Percentiles rank a stretch among this genome's conserved stretches.
Evolutionary conservation across 1,140 invertebrate genomes (phyloP).

Genomic region (Rhyzopertha dominica): DNA sequence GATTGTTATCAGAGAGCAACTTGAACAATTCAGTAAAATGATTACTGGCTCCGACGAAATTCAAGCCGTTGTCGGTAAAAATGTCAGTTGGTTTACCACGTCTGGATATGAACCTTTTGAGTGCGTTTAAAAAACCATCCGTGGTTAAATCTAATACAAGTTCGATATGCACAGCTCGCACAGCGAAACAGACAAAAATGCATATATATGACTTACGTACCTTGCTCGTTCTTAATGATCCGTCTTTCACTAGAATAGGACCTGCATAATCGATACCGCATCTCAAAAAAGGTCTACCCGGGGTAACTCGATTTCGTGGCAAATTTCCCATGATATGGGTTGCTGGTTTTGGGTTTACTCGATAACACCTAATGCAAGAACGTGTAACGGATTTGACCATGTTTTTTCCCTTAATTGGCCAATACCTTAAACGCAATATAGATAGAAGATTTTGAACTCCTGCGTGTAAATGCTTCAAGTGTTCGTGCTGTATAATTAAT

Average conservation of each 20-base stretch:
- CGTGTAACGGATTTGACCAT: too few species aligned
- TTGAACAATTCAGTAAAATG: too few species aligned
- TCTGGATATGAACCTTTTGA: slow-evolving; percentile 40
- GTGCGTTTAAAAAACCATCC: slow-evolving; percentile 34
- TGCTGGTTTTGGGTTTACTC: slow-evolving; percentile 8
- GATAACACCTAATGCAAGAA: slow-evolving; percentile 19
- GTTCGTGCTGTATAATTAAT: slow-evolving; percentile 20
- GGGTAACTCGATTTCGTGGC: slow-evolving; percentile 28
- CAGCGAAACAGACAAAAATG: slow-evolving; percentile 40
- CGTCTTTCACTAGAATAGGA: slow-evolving; percentile 26
- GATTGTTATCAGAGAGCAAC: too few species aligned
- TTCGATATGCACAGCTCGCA: slow-evolving; percentile 35
- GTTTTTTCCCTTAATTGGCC: slow-evolving; percentile 14
- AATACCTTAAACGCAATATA: slow-evolving; percentile 16
- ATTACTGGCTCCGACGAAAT: too few species aligned
- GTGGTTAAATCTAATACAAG: slow-evolving; percentile 19
- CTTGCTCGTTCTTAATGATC: not conserved
- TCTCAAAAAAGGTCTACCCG: slow-evolving; percentile 25
- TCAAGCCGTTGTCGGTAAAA: too few species aligned
- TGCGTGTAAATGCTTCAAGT: slow-evolving; percentile 19
- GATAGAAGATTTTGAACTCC: slow-evolving; percentile 15
- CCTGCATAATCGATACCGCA: slow-evolving; percentile 40
- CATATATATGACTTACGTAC: slow-evolving; percentile 36
- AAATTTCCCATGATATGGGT: slow-evolving; percentile 41
- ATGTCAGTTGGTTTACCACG: too few species aligned